Base-by-base conservation (phyloP, 2,888 invertebrate species). In the Temnothorax unifasciatus region DNA sequence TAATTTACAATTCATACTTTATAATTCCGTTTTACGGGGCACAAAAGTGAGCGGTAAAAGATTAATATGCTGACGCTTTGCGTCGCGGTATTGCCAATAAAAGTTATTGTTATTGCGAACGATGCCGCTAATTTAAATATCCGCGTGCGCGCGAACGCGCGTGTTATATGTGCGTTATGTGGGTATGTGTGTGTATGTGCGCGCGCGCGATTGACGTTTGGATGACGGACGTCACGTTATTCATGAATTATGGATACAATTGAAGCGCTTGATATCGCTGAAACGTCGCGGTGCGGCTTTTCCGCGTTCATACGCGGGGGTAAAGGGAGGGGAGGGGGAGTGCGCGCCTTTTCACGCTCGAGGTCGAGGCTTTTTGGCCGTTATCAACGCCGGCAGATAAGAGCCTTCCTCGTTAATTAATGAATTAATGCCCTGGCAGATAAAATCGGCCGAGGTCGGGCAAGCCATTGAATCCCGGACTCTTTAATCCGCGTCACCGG, bases 371-470 rank as follows among this genome's bases (percentile, higher is more conserved):
- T 83, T 79, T 61, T 47, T 57, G 54, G 47, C 34, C 47, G 76
- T 89, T 89, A 90, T 90, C 90, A 81, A 64, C 21, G 68, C 38
- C 59, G 57, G 9, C 66, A 61, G 89, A 89, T 88, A 89, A 87
- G 76, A 86, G 79, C 76, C 57, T 84, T 86, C 69, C 75, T 83
- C 81, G 71, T 89, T 90, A 87, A 89, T 88, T 89, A 87, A 88
- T 82, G 83, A 87, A 87, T 90, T 85, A 88, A 88, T 85, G 85
- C 68, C 59, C 57, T 18, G 47, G 18, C 64, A 79, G 87, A 86
- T 90, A 86, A 79, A 59, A 84, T 79, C 83, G 77, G 41, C n/a
- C 75, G 44, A 77, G 75, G 82, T 77, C 83, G 82, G 34, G 81
- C 84, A 25, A 54, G 57, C 61, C 73, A 83, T 61, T 79, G 64